Percentiles rank a stretch among this genome's conserved stretches.
Conservation (phyloP, 2,113 vertebrate species). For the Microcebus lehilahytsara region DNA sequence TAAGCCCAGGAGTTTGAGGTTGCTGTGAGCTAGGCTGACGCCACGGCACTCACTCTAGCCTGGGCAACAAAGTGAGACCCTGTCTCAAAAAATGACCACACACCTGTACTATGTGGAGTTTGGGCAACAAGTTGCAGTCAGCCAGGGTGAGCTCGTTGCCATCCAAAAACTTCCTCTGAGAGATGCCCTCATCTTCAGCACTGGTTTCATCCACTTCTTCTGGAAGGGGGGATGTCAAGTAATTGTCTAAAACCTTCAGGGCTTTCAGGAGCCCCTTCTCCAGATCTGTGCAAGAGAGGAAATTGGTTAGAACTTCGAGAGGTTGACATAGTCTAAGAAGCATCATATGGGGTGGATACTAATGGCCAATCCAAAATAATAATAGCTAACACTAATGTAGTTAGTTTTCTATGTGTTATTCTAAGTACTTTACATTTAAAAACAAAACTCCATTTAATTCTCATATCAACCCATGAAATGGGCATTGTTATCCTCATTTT, state of each 20-base stretch:
- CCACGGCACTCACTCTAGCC: no score
- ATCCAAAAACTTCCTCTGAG: slow-evolving; percentile 91
- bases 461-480: not conserved
- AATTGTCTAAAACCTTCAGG: slow-evolving; percentile 89
- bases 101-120: slow-evolving; percentile 94
- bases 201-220: slow-evolving; percentile 94
- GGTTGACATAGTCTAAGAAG: not conserved
- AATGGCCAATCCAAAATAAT: not conserved
- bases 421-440: not conserved
- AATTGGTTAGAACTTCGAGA: not conserved
- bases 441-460: slow-evolving; percentile 9
- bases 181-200: slow-evolving; percentile 88
- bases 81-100: slow-evolving; percentile 10
- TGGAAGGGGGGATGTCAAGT: slow-evolving; percentile 88
- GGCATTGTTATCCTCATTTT: not conserved
- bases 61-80: no score
- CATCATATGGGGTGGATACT: not conserved
- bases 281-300: slow-evolving; percentile 81
- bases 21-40: no score
- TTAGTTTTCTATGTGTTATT: not conserved
- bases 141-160: slow-evolving; percentile 91
- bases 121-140: slow-evolving; percentile 94
- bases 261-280: slow-evolving; percentile 94
- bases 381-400: not conserved
- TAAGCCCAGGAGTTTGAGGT: no score